Base-by-base conservation (phyloP, 2,888 invertebrate genomes). In the Lypha dubia region DNA sequence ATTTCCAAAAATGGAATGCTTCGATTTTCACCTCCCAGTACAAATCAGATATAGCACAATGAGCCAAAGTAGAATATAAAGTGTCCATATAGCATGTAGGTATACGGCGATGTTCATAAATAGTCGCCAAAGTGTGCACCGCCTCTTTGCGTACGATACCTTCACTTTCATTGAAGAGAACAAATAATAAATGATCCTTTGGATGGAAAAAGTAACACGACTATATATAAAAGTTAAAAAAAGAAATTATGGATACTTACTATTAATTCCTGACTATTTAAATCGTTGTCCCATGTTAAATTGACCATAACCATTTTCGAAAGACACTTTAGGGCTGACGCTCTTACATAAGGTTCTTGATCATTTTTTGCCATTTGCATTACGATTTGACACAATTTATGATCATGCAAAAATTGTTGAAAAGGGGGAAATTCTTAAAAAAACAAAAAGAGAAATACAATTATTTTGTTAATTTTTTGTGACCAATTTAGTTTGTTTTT, bases 1-100 rank as follows among this genome's bases (percentile, higher is more conserved):
- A 92, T 74, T 93, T 93, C 96, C 97, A 97, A 88, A 96, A 97
- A 79, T 93, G 93, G 0, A 97, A 89, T 0, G 96, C 95, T 75
- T 94, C 94, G 0, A 95, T 92, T 91, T 96, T 96, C 0, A 96
- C 96, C 90, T 97, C 97, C 96, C 97, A 96, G 89, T 97, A 95
- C 77, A 96, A 93, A 90, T 97, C 97, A 11, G 93, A 93, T 0
- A 95, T 93, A 0, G 95, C 94, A 0, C 95, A 94, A 15, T 94
- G 93, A 0, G 94, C 93, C 94, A 96, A 95, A 5, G 95, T 94
- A 35, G 94, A 93, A 88, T 94, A 95, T 5, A 96, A 91, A 0
- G 92, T 91, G 44, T 93, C 93, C 85, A 94, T 93, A 87, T 94
- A 93, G 9, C 92, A 90, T 17, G 92, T 91, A 20, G 94, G 92